phyloP scores from a whole-genome alignment of 37 sponge, comb jelly and placozoan species.

The Ianthella basta region DNA sequence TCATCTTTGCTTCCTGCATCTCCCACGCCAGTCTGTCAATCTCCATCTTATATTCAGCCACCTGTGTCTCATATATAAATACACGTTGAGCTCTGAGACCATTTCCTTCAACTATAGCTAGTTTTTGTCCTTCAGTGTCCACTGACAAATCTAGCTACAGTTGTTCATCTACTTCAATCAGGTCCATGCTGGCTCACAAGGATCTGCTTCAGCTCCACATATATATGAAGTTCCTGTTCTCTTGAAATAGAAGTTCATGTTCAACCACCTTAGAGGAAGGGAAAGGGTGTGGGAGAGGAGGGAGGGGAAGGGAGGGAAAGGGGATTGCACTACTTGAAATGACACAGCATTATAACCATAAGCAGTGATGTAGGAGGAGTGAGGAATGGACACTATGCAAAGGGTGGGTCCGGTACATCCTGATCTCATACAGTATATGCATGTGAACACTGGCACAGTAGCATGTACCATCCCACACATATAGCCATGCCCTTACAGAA shows the following conservation, averaged over 20 bases:
- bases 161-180: slow-evolving; percentile 98
- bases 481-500: too few relatives aligned
- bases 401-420: too few relatives aligned
- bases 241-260: slow-evolving; percentile 96
- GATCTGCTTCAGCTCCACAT: slow-evolving; percentile 97
- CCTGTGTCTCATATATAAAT: slow-evolving; percentile 95
- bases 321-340: too few relatives aligned
- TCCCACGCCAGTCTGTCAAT: slow-evolving; percentile 91
- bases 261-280: slow-evolving; percentile 88
- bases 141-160: slow-evolving; percentile 98
- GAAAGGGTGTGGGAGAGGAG: too few relatives aligned
- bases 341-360: too few relatives aligned
- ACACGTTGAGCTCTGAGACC: slow-evolving; percentile 99
- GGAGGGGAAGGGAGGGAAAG: too few relatives aligned
- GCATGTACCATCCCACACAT: too few relatives aligned
- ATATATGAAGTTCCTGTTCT: slow-evolving; percentile 98
- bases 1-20: slow-evolving; percentile 98
- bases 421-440: too few relatives aligned
- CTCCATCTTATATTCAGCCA: slow-evolving; percentile 91
- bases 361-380: too few relatives aligned
- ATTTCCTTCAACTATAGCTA: slow-evolving; percentile 99
- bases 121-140: slow-evolving; percentile 98
- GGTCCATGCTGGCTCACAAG: slow-evolving; percentile 99
- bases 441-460: too few relatives aligned
- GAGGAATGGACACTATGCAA: too few relatives aligned